These are phyloP conservation scores for Drosophila stalkeri DNA, from an alignment of 2,888 invertebrate genomes.

Conservation along the genomic window DNA sequence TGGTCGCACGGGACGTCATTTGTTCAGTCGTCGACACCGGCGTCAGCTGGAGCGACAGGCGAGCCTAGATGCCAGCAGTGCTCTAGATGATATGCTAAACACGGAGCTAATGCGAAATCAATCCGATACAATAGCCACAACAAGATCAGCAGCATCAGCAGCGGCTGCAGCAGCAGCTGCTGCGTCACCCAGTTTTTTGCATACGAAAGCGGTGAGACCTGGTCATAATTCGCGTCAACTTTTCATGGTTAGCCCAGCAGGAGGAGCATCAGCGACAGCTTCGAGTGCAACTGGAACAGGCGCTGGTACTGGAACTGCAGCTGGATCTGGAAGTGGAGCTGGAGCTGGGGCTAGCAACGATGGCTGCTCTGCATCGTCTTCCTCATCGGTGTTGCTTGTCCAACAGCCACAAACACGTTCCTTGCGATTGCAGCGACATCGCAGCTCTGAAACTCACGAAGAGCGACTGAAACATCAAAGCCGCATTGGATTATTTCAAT, in stretches of 20 bases:
- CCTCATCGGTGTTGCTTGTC: constrained; percentile 49
- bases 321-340: constrained; percentile 13
- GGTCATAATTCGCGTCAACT: constrained; percentile 54
- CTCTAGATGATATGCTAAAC: constrained; percentile 66
- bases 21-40: constrained; percentile 78
- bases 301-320: constrained; percentile 14
- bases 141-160: constrained; percentile 28
- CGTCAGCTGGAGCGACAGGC: constrained; percentile 82
- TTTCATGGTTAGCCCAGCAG: constrained; percentile 42
- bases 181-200: constrained; percentile 70
- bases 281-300: constrained; percentile 6
- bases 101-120: constrained; percentile 79
- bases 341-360: constrained; percentile 10
- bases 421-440: constrained; percentile 84
- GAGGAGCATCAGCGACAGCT: constrained; percentile 18
- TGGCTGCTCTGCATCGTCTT: constrained; percentile 15
- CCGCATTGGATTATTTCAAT: constrained; percentile 72
- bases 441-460: constrained; percentile 84
- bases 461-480: constrained; percentile 83
- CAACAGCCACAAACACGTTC: constrained; percentile 61
- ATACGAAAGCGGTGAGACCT: constrained; percentile 64
- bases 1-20: constrained; percentile 69
- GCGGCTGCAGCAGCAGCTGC: constrained; percentile 18
- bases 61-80: constrained; percentile 79
- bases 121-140: constrained; percentile 69